phyloP scores from a whole-genome alignment of 2,797 vertebrate genomes.

The Limosa lapponica region DNA sequence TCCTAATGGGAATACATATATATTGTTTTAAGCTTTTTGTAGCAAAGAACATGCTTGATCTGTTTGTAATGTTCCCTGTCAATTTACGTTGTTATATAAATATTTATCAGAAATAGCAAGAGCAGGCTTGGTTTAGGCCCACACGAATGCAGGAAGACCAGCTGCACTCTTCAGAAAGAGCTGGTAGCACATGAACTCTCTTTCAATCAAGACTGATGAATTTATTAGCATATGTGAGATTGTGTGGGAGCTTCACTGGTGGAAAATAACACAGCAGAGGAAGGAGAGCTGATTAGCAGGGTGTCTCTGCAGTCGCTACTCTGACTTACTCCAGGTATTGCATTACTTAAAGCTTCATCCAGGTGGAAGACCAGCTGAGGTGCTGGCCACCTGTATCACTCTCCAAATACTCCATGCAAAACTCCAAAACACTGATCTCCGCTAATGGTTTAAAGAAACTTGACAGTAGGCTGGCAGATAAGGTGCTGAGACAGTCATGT shows the following conservation, averaged over 20 bases:
- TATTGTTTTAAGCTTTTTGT: background rate
- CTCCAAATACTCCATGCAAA: background rate
- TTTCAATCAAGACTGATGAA: constrained; percentile 21
- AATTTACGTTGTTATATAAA: background rate
- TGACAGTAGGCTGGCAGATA: background rate
- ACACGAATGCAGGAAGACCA: background rate
- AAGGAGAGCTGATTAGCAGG: background rate
- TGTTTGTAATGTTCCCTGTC: background rate
- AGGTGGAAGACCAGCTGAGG: background rate
- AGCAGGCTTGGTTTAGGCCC: background rate
- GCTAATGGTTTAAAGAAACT: background rate
- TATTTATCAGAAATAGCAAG: constrained; percentile 27
- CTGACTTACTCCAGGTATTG: background rate
- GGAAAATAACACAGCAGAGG: background rate
- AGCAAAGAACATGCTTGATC: background rate
- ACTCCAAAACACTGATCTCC: background rate
- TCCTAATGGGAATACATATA: background rate
- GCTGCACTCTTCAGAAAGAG: background rate
- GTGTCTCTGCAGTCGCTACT: background rate
- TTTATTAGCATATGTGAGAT: constrained; percentile 35
- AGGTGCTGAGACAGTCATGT: background rate
- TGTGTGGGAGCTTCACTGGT: background rate
- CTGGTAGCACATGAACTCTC: background rate
- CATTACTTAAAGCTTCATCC: background rate
- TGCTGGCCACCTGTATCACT: background rate